Conservation (phyloP, 2,888 invertebrate genomes). For the Limnephilus lunatus region DNA sequence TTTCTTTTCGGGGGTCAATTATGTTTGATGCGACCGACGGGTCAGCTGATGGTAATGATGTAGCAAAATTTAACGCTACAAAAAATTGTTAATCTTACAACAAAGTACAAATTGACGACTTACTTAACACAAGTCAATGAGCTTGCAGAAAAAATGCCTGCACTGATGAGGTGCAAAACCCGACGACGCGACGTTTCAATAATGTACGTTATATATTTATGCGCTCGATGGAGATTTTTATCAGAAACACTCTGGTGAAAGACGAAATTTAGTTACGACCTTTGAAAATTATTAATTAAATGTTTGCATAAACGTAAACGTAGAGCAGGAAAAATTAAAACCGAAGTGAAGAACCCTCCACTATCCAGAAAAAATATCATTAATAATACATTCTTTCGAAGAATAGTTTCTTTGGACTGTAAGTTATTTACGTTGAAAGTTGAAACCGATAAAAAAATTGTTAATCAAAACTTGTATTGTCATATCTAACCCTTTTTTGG, state of each 20-base stretch:
- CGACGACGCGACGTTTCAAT: not conserved
- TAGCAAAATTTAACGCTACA: not conserved
- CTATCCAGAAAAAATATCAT: too few species aligned
- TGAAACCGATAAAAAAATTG: too few species aligned
- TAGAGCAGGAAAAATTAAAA: too few species aligned
- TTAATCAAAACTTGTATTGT: not conserved
- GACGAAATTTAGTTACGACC: too few species aligned
- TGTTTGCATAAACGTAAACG: too few species aligned
- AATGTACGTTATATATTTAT: not conserved
- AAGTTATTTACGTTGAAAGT: too few species aligned
- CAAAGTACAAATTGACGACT: not conserved
- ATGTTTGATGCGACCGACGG: not conserved
- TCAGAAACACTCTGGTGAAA: too few species aligned
- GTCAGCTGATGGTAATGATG: not conserved
- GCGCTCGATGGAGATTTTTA: not conserved
- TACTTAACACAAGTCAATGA: not conserved
- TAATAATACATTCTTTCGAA: too few species aligned
- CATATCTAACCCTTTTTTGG: not conserved
- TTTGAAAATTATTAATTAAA: too few species aligned
- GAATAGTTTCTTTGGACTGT: too few species aligned
- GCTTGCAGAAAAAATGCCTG: not conserved
- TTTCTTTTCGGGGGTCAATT: not conserved
- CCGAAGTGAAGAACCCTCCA: too few species aligned
- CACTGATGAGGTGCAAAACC: not conserved
- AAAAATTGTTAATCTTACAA: not conserved